Conservation (phyloP, 2,113 vertebrate species). For the Mobula birostris region DNA sequence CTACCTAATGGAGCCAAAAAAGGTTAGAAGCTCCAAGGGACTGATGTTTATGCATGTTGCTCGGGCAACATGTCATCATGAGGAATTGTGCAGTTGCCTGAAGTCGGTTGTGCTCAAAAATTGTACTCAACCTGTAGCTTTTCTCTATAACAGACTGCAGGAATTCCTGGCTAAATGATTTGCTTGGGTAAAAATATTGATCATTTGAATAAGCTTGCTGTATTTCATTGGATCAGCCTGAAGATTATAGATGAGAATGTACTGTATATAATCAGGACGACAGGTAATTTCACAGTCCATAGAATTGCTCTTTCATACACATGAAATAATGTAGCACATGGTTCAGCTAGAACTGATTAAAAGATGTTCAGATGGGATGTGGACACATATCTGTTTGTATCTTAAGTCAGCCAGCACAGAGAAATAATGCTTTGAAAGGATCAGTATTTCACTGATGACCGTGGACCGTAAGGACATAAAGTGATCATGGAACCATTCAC, state of each 20-base stretch:
- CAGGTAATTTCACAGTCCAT: slow-evolving; percentile 16
- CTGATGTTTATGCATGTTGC: slow-evolving; percentile 25
- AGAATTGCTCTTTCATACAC: not conserved
- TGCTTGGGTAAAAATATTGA: slow-evolving; percentile 25
- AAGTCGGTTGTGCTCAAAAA: not conserved
- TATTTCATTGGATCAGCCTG: not conserved
- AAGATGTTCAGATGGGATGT: not conserved
- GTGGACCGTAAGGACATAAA: not conserved
- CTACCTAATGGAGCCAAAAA: not conserved
- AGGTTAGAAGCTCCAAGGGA: not conserved
- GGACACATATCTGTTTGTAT: not conserved
- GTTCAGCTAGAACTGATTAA: not conserved
- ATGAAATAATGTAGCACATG: not conserved
- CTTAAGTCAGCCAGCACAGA: not conserved
- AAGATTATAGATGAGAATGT: not conserved
- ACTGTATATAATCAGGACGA: not conserved
- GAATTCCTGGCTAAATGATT: not conserved
- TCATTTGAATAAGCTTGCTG: not conserved
- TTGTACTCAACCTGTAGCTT: not conserved
- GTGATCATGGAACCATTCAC: slow-evolving; percentile 11
- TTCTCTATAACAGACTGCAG: not conserved
- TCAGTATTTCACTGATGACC: slow-evolving; percentile 21
- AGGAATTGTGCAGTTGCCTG: not conserved
- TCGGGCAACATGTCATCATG: not conserved
- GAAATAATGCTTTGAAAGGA: not conserved